Percentiles rank a stretch among this genome's conserved stretches.
phyloP scores from a whole-genome alignment of 1,140 invertebrate genomes.

The Thaumetopoea pityocampa region DNA sequence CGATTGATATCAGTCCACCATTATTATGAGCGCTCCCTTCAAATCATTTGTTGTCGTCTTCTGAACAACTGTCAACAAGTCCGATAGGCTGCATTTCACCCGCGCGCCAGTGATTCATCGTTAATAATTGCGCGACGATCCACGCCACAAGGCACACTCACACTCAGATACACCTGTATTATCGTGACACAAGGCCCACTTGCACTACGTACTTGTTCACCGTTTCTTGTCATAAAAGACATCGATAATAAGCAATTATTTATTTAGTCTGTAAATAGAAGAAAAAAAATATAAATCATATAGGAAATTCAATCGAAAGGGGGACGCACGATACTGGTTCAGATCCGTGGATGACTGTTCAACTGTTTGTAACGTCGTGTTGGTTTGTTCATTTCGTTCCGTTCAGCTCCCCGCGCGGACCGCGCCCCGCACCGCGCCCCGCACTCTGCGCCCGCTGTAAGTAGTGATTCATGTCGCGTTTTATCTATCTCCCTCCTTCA shows the following conservation, averaged over 20 bases:
- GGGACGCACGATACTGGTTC: slow-evolving; percentile 45
- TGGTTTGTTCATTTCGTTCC: slow-evolving; percentile 59
- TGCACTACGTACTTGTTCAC: slow-evolving; percentile 33
- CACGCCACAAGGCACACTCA: slow-evolving; percentile 57
- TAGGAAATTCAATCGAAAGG: slow-evolving; percentile 18
- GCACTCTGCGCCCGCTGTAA: slow-evolving; percentile 52
- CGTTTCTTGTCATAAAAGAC: slow-evolving; percentile 53
- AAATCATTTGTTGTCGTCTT: slow-evolving; percentile 71
- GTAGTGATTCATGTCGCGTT: slow-evolving; percentile 75
- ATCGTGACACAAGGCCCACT: slow-evolving; percentile 56
- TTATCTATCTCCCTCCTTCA: slow-evolving; percentile 75
- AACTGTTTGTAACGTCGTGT: slow-evolving; percentile 72
- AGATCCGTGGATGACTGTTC: slow-evolving; percentile 65
- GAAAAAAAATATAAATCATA: slow-evolving; percentile 35
- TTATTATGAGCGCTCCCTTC: slow-evolving; percentile 56
- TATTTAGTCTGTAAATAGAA: slow-evolving; percentile 45
- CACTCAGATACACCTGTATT: slow-evolving; percentile 55
- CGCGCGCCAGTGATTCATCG: slow-evolving; percentile 74
- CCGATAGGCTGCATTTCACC: slow-evolving; percentile 74
- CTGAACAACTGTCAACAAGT: slow-evolving; percentile 73
- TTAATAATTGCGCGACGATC: slow-evolving; percentile 74
- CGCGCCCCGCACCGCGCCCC: slow-evolving; percentile 43
- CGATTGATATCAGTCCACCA: slow-evolving; percentile 67
- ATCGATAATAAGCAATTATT: slow-evolving; percentile 43
- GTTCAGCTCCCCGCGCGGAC: slow-evolving; percentile 52